Conservation (phyloP, 2,113 vertebrate species). For the Aramus guarauna region DNA sequence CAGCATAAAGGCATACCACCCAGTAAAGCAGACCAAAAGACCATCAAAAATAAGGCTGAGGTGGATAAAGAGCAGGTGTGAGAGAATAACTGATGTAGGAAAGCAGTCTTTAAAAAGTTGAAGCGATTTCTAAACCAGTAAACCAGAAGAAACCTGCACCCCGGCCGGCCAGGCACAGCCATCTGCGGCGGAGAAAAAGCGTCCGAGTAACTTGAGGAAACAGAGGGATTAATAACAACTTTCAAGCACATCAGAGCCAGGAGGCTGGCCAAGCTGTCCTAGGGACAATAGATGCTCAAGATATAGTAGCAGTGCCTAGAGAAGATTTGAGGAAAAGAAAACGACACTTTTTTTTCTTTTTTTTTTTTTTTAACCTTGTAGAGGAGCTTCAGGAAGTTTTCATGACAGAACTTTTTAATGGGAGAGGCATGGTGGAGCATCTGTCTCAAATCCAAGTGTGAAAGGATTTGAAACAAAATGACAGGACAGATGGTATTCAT, state of each 20-base stretch:
- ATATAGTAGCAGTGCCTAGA: neutral
- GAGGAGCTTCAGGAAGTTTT: neutral
- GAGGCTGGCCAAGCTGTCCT: neutral
- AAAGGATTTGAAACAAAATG: conserved; percentile 42
- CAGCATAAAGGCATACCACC: neutral
- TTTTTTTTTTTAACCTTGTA: neutral
- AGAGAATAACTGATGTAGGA: neutral
- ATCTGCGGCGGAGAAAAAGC: neutral
- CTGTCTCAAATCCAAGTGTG: conserved; percentile 44
- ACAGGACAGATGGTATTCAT: conserved; percentile 58
- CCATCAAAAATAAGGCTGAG: neutral
- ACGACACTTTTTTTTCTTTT: too few relatives aligned
- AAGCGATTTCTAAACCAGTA: neutral
- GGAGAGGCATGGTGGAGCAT: conserved; percentile 23
- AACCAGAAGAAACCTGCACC: neutral
- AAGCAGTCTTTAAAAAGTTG: neutral
- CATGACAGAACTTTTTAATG: neutral
- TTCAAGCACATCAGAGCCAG: neutral
- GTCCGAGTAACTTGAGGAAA: neutral
- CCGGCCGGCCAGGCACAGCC: neutral
- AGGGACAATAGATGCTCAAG: neutral
- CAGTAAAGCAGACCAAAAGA: neutral
- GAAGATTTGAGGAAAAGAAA: neutral
- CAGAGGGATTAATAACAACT: neutral
- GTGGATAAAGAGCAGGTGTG: neutral